These are phyloP conservation scores for Rhingia campestris DNA, from an alignment of 2,888 invertebrate genomes.

Conservation along the genomic window DNA sequence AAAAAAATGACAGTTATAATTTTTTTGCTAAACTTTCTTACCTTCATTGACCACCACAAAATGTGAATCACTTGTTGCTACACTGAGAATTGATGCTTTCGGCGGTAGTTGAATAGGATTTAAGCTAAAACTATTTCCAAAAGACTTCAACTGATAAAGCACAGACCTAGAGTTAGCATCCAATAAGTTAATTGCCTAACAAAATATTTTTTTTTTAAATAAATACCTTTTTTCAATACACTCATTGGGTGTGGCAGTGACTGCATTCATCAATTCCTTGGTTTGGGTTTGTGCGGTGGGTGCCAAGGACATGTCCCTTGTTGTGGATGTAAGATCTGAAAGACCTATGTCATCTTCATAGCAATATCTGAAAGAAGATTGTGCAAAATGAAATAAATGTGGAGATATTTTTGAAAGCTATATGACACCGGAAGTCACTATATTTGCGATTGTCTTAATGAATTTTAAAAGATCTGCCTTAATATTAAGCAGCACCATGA, in stretches of 20 bases:
- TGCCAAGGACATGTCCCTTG: conserved; percentile 38
- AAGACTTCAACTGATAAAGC: conserved; percentile 84
- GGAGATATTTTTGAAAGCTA: background rate
- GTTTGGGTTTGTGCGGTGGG: conserved; percentile 80
- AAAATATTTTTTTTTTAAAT: too few species aligned
- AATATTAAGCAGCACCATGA: too few species aligned
- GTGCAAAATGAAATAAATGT: background rate
- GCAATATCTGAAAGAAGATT: conserved; percentile 76
- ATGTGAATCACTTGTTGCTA: conserved; percentile 85
- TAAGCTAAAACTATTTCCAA: conserved; percentile 83
- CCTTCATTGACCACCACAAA: conserved; percentile 85
- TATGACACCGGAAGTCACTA: background rate
- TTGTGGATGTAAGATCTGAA: conserved; percentile 70
- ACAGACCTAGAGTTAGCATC: conserved; percentile 82
- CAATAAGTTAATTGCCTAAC: too few species aligned
- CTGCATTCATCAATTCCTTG: conserved; percentile 81
- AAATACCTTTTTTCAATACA: conserved; percentile 79
- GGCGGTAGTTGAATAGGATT: conserved; percentile 85
- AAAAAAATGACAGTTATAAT: too few species aligned
- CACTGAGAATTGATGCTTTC: conserved; percentile 83
- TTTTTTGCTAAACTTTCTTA: too few species aligned
- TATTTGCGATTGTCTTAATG: too few species aligned
- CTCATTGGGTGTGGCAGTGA: conserved; percentile 80
- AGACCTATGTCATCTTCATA: conserved; percentile 79
- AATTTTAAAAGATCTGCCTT: too few species aligned